Conservation (phyloP, 2,113 vertebrate species). For the Terrapene triunguis region DNA sequence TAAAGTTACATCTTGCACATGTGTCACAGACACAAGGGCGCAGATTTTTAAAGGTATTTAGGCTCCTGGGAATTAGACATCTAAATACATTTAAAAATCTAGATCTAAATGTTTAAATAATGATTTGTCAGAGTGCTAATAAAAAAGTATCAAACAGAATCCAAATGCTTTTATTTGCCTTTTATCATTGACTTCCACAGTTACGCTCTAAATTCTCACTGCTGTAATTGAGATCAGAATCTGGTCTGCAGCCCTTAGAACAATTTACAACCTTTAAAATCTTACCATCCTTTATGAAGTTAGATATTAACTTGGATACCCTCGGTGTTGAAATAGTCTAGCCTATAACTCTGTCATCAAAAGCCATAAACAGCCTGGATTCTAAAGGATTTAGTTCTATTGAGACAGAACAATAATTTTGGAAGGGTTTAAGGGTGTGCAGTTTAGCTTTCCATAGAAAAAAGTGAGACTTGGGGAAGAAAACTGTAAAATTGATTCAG, state of each 20-base stretch:
- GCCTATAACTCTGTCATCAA: not conserved
- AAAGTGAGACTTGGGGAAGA: not conserved
- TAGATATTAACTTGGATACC: not conserved
- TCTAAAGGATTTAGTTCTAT: not conserved
- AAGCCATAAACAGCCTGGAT: not conserved
- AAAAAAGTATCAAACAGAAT: not conserved
- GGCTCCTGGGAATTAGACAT: not conserved
- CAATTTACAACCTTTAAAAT: not conserved
- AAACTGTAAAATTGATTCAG: not conserved
- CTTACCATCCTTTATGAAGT: not conserved
- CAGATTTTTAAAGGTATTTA: not conserved
- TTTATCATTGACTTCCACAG: not conserved
- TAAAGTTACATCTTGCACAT: not conserved
- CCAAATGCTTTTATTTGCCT: not conserved
- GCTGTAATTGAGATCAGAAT: not conserved
- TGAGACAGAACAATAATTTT: not conserved
- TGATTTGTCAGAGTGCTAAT: not conserved
- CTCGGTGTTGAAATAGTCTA: accelerated
- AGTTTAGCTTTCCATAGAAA: not conserved
- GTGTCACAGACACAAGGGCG: not conserved
- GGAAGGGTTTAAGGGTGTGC: not conserved
- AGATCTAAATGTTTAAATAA: not conserved
- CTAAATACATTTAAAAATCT: not conserved
- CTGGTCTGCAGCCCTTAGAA: not conserved
- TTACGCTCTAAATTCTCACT: not conserved